These are phyloP conservation scores for Sebastolobus alascanus DNA, from an alignment of 2,797 vertebrate genomes.

Conservation along the genomic window DNA sequence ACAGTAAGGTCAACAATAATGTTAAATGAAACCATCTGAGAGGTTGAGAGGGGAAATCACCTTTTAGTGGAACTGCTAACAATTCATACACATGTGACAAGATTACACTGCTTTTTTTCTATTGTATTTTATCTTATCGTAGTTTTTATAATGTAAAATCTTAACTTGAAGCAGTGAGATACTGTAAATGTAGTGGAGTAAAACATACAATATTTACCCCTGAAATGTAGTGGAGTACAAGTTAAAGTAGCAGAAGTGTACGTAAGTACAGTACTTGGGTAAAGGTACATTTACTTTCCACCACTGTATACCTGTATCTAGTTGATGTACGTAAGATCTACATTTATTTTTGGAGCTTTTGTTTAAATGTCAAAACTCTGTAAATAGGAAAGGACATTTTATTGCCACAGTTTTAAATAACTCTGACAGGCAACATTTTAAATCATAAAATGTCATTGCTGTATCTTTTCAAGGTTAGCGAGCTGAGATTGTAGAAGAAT, in stretches of 20 bases:
- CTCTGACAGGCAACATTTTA: background rate
- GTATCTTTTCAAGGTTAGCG: constrained; percentile 9
- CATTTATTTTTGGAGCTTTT: background rate
- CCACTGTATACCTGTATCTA: background rate
- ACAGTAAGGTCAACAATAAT: too few species aligned
- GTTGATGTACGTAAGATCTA: background rate
- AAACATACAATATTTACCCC: background rate
- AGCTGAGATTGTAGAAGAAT: background rate
- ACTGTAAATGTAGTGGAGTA: background rate
- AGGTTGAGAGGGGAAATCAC: background rate
- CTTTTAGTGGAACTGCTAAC: background rate
- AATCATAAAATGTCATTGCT: background rate
- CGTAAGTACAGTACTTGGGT: background rate
- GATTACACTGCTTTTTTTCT: background rate
- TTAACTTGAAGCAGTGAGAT: background rate
- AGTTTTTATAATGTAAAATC: background rate
- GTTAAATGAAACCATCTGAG: background rate
- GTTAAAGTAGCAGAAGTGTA: background rate
- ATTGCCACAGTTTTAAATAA: background rate
- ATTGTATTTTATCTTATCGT: background rate
- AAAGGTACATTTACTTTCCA: background rate
- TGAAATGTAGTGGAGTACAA: background rate
- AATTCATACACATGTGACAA: background rate
- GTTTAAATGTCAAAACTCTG: constrained; percentile 3
- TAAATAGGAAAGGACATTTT: constrained; percentile 21